Evolutionary conservation across 2,888 invertebrate species (phyloP).

Genomic region (Volucella inanis): DNA sequence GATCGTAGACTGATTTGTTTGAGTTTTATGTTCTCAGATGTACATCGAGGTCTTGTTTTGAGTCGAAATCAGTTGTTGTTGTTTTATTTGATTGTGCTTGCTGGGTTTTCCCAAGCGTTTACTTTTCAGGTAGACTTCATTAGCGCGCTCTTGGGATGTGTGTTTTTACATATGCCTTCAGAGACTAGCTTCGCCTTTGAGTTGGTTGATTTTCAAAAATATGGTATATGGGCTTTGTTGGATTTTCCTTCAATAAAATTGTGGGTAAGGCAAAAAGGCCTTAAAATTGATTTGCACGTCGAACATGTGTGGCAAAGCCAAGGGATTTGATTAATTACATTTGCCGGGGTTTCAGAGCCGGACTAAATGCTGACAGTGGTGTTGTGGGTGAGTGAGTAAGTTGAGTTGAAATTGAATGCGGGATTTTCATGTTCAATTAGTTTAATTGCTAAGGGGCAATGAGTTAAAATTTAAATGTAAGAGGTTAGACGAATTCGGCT

Average conservation of each 20-base stretch:
- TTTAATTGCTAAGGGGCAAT: no score
- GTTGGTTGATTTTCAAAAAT: not conserved
- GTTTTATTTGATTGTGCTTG: conserved; percentile 16
- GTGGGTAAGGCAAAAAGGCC: no score
- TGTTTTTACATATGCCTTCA: not conserved
- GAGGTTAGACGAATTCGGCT: no score
- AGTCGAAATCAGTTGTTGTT: conserved; percentile 37
- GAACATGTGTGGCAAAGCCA: no score
- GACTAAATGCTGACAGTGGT: no score
- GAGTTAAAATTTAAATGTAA: no score
- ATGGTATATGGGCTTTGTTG: not conserved
- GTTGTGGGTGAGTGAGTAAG: no score
- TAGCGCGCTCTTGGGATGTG: not conserved
- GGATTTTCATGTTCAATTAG: no score
- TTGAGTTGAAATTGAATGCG: no score
- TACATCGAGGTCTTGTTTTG: conserved; percentile 42
- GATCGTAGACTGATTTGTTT: conserved; percentile 44
- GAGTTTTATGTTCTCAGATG: conserved; percentile 49
- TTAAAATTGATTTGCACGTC: no score
- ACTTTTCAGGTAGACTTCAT: conserved; percentile 58
- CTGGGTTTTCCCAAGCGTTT: conserved; percentile 56
- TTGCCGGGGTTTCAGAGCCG: no score
- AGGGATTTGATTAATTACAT: no score
- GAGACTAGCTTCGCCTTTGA: not conserved
- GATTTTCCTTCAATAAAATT: not conserved